Percentiles rank a stretch among this genome's conserved stretches.
These are phyloP conservation scores for Cotesia chilonis DNA, from an alignment of 1,140 invertebrate genomes.

Conservation along the genomic window DNA sequence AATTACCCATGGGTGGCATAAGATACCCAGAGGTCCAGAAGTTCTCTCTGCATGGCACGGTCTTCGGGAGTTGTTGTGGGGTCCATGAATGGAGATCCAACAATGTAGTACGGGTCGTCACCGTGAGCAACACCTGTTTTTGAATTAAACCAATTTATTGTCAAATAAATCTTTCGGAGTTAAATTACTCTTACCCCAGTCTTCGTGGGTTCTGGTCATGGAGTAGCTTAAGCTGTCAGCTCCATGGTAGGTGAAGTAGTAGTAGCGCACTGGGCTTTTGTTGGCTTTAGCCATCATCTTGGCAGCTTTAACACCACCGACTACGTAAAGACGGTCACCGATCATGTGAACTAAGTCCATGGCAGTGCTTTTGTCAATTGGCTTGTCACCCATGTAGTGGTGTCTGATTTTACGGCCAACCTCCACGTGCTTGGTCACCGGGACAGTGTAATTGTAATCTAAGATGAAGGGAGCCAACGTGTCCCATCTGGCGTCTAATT, in stretches of 20 bases:
- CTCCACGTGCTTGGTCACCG: slow-evolving; percentile 49
- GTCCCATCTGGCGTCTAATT: slow-evolving; percentile 67
- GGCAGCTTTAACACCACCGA: slow-evolving; percentile 64
- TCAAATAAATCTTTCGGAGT: too few relatives aligned
- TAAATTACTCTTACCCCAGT: slow-evolving; percentile 61
- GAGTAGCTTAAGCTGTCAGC: slow-evolving; percentile 60
- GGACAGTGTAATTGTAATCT: slow-evolving; percentile 70
- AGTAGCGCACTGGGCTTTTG: slow-evolving; percentile 68
- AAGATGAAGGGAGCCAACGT: slow-evolving; percentile 66
- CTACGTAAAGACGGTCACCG: slow-evolving; percentile 68
- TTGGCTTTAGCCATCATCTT: slow-evolving; percentile 63
- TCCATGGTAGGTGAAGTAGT: slow-evolving; percentile 67
- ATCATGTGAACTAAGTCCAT: slow-evolving; percentile 60
- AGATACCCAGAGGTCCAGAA: slow-evolving; percentile 65
- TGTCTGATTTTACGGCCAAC: slow-evolving; percentile 65
- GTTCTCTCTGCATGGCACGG: slow-evolving; percentile 61
- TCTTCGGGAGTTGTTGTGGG: slow-evolving; percentile 55
- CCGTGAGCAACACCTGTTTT: slow-evolving; percentile 67
- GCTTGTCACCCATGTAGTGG: slow-evolving; percentile 63
- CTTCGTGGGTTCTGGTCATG: slow-evolving; percentile 56
- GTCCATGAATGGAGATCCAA: slow-evolving; percentile 48
- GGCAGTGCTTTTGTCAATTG: slow-evolving; percentile 48
- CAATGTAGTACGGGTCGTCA: slow-evolving; percentile 64
- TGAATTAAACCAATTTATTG: neutral
- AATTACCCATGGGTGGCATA: slow-evolving; percentile 66